These are phyloP conservation scores for Globicephala melas DNA, from an alignment of 2,113 vertebrate species.

Conservation along the genomic window DNA sequence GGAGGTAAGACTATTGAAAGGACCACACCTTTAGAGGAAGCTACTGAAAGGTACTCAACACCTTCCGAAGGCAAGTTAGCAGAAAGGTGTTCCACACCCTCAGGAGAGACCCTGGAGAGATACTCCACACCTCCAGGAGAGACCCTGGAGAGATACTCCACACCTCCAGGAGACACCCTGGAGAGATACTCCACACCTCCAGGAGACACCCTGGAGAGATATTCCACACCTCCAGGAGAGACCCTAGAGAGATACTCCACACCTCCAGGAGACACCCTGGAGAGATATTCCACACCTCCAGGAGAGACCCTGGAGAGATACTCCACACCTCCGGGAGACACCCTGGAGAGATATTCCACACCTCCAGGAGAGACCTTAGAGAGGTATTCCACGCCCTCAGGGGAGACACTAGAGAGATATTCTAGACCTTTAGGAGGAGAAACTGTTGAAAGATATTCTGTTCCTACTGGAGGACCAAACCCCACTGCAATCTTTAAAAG, in stretches of 20 bases:
- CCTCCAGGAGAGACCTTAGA: slow-evolving; percentile 74
- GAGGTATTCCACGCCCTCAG: slow-evolving; percentile 86
- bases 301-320: slow-evolving; percentile 80
- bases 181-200: slow-evolving; percentile 83
- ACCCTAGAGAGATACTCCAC: slow-evolving; percentile 76
- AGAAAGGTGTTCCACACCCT: slow-evolving; percentile 83
- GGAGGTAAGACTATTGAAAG: slow-evolving; percentile 69
- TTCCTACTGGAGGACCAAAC: slow-evolving; percentile 81
- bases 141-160: slow-evolving; percentile 73
- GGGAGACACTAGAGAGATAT: slow-evolving; percentile 78
- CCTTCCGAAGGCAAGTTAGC: slow-evolving; percentile 68
- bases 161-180: slow-evolving; percentile 79
- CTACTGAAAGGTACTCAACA: slow-evolving; percentile 58
- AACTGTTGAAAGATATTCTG: slow-evolving; percentile 56
- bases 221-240: slow-evolving; percentile 84
- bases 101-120: slow-evolving; percentile 69
- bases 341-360: slow-evolving; percentile 73
- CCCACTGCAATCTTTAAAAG: slow-evolving; percentile 70
- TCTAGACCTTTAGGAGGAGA: slow-evolving; percentile 66
- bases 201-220: slow-evolving; percentile 65
- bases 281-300: slow-evolving; percentile 58
- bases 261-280: slow-evolving; percentile 80
- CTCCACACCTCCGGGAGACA: slow-evolving; percentile 84
- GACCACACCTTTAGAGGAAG: slow-evolving; percentile 82
- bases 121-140: slow-evolving; percentile 84